Evolutionary conservation across 2,113 vertebrate species (phyloP), one percentile per base, ranked within the genome.

Genomic region (Lagopus muta): DNA sequence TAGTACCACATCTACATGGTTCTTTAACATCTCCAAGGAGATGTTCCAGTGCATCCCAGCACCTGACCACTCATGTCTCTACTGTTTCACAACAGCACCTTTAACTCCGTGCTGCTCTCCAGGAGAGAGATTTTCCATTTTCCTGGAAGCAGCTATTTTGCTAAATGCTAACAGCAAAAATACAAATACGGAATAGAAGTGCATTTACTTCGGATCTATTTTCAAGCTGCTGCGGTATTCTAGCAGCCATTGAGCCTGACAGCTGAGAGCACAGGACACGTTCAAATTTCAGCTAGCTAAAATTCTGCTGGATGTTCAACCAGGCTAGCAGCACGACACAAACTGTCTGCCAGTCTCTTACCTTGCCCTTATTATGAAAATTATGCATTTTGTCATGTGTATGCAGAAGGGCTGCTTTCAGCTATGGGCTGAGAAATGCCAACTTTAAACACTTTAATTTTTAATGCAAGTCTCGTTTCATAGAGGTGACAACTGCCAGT

Each of bases 371-470:
- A 48, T 28, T 61, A 66, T 38, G 86, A 76, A 94, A 95, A 89
- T 43, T 0, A 61, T 22, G 25, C 1, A 0, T 43, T 78, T 86
- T 57, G 28, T 9, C 70, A 36, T 2, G 17, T 22, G 83, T 64
- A 42, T 61, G 77, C 76, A 82, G 66, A 79, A 90, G 24, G 43
- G 45, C 16, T 79, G 81, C 83, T 73, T 92, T 79, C 89, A 92
- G 57, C n/a, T 25, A 25, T 17, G 24, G 72, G 21, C 70, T 90
- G 75, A 57, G 43, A 90, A 93, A 78, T 0, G 18, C 54, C 70
- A 11, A 2, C 48, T 74, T 89, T 17, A 86, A 90, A 57, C 30
- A 43, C 16, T 57, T 43, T 5, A 5, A 52, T 69, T 86, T 64
- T 78, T 67, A 73, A 89, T 65, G 66, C 45, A 84, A 48, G 22